A percentile compares a stretch with the other conserved stretches of the same genome.
Conservation (phyloP, 2,888 invertebrate genomes). For the Stegana nigrithorax region DNA sequence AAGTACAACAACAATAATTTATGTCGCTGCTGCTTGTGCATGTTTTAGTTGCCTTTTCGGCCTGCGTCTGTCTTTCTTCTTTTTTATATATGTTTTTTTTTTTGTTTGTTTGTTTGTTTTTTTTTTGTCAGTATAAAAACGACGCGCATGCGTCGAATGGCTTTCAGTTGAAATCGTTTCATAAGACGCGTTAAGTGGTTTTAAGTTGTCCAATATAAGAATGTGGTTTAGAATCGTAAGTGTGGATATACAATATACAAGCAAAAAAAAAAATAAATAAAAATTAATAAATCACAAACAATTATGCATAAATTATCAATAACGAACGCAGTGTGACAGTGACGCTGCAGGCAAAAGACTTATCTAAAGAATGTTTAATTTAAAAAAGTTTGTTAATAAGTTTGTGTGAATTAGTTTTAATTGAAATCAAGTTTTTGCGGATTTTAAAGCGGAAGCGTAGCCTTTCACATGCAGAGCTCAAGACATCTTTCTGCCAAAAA, state of each 20-base stretch:
- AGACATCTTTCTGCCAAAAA: no score
- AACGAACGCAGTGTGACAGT: no score
- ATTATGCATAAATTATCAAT: not conserved
- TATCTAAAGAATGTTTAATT: no score
- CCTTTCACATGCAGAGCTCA: no score
- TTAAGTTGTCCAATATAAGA: slow-evolving; percentile 24
- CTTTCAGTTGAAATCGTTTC: slow-evolving; percentile 48
- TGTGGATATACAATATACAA: not conserved
- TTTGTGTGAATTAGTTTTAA: no score
- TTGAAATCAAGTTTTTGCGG: no score
- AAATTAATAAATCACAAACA: not conserved
- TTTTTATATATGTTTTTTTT: slow-evolving; percentile 26
- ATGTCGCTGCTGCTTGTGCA: not conserved
- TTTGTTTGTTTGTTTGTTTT: slow-evolving; percentile 6
- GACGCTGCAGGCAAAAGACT: no score
- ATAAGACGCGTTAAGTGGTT: slow-evolving; percentile 21
- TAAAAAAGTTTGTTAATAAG: no score
- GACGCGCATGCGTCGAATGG: slow-evolving; percentile 43
- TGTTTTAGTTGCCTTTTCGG: not conserved
- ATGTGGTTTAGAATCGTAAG: slow-evolving; percentile 40
- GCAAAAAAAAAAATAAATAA: not conserved
- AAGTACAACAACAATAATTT: not conserved
- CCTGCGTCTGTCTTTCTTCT: not conserved
- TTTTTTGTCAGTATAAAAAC: slow-evolving; percentile 42
- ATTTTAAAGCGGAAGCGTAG: no score